Base-by-base conservation (phyloP, 2,113 vertebrate genomes). In the Ictidomys tridecemlineatus region DNA sequence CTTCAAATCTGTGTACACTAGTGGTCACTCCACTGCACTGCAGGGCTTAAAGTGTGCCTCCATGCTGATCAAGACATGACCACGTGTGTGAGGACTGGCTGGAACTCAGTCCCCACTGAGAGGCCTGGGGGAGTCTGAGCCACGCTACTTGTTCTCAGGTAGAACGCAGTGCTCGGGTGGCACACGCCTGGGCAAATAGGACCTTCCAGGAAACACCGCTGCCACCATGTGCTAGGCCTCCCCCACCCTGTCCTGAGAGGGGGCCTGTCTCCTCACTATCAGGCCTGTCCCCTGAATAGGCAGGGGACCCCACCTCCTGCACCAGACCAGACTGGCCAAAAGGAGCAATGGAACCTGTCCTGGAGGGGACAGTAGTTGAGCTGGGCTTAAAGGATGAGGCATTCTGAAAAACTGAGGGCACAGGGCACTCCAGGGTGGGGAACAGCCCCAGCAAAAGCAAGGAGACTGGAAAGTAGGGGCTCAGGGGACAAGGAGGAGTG, bases 11-110 rank as follows among this genome's bases (percentile, higher is more conserved):
- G 84, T n/a, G 42, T 26, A 17, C 9, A 8, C n/a, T 9, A 65
- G n/a, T 1, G 22, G 42, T 32, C 76, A 8, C 65, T 69, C 18
- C 37, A 34, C 8, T n/a, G 37, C 2, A 32, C 26, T 17, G 17
- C 61, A 56, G 56, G 56, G 74, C n/a, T 85, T 63, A 18, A 30
- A 45, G 61, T 48, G 30, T 2, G 30, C 39, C 37, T 69, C 61
- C 24, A 26, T 7, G 26, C 56, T 30, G 28, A 91, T 11, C 51
- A 84, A 85, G 80, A 45, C 56, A 5, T 1, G 34, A 83, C 85
- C 67, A 61, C 0, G 0, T 14, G 22, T 2, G 42, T 58, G 58
- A 56, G 4, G 26, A 24, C 1, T 11, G n/a, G 51, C 39, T 28
- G 72, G 42, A 48, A 18, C 58, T 63, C 14, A 0, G 72, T 30